Evolutionary conservation across 2,797 vertebrate species (phyloP), one percentile per base, ranked within the genome.

Genomic region (Characodon lateralis): DNA sequence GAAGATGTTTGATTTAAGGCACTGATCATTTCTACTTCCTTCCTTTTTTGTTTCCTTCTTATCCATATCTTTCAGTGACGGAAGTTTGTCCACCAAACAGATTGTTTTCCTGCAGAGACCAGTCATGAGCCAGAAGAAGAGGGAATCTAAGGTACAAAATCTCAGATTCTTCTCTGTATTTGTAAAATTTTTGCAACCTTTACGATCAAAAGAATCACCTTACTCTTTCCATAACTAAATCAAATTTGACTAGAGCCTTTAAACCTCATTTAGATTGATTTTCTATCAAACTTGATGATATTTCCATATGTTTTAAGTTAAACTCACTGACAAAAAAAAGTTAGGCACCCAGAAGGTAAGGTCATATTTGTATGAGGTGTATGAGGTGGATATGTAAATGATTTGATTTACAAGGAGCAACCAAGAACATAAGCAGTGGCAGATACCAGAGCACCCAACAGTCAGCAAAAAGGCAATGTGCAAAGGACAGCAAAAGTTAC

Each of bases 21-120:
- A 77, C 35, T 78, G 2, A 65, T 78, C 7, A 58, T 76, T 51
- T 84, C 71, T 46, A 26, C 31, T 41, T 63, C 28, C 76, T n/a
- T 72, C 28, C 8, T 41, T 71, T 2, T 66, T 6, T 71, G 41
- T 55, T 78, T 68, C 74, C 41, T 79, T 35, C 75, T 12, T 78
- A 39, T 84, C 61, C 82, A 63, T 89, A 71, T 93, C 84, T 91
- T 94, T 16, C 84, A 99, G 98, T 82, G 98, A 99, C 73, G 98
- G 98, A 68, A 97, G 96, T 85, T 88, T 99, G 88, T 96, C 97
- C 90, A 99, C 98, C 93, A 99, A 99, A 92, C 98, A 99, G 95
- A 97, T 99, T 16, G 96, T 99, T 83, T 99, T 99, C 93, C 97
- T 99, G 89, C 98, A 99, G 96, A 98, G 98, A 95, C 98, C 98